Percentiles rank a stretch among this genome's conserved stretches.
These are phyloP conservation scores for Laodelphax striatellus DNA, from an alignment of 1,140 invertebrate genomes.

Conservation along the genomic window DNA sequence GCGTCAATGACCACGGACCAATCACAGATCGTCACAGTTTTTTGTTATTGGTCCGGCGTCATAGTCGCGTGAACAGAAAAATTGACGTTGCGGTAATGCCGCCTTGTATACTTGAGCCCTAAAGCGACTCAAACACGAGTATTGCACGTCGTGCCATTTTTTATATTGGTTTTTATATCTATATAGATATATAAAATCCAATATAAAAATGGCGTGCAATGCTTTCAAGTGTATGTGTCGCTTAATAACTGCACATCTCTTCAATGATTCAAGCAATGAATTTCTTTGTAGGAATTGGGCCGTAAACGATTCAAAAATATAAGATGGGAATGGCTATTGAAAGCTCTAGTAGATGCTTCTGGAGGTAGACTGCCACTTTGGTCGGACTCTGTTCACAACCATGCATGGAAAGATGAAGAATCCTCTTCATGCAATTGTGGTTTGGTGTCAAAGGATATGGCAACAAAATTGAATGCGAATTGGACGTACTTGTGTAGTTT, in stretches of 20 bases:
- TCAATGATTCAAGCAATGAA: not conserved
- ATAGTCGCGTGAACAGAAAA: too few species aligned
- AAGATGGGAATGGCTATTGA: not conserved
- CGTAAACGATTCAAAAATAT: not conserved
- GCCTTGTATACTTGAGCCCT: too few species aligned
- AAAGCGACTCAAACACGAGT: too few species aligned
- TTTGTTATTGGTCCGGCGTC: too few species aligned
- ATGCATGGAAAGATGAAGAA: constrained; percentile 1
- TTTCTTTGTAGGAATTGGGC: not conserved
- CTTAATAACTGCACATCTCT: not conserved
- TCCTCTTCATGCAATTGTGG: constrained; percentile 1
- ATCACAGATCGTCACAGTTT: too few species aligned
- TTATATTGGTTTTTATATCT: too few species aligned
- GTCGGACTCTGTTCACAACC: not conserved
- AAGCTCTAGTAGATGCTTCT: not conserved
- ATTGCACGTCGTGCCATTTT: too few species aligned
- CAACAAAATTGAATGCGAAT: not conserved
- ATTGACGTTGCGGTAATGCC: too few species aligned
- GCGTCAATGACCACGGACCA: too few species aligned
- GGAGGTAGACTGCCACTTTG: not conserved
- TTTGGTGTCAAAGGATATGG: not conserved
- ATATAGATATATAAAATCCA: too few species aligned
- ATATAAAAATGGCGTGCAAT: too few species aligned
- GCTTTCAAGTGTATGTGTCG: too few species aligned
- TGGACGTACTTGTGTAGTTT: not conserved